These are phyloP conservation scores for Clistopyga incitator DNA, from an alignment of 2,888 invertebrate species.

Conservation along the genomic window DNA sequence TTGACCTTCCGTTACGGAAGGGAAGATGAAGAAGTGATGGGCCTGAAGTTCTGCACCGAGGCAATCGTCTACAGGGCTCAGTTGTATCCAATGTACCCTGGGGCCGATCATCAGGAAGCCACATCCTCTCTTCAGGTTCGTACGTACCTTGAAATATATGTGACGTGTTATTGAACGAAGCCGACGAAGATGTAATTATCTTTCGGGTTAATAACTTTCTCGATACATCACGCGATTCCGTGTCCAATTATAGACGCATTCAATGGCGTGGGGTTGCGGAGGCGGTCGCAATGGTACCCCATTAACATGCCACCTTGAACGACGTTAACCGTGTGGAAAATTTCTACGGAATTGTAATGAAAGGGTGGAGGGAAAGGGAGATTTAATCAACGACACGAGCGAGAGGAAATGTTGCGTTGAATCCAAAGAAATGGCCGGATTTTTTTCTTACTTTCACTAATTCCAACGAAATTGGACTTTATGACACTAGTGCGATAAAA, in stretches of 20 bases:
- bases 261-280: neutral
- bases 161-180: conserved; percentile 26
- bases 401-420: too few relatives aligned
- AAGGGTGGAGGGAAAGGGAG: neutral
- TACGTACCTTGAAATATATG: conserved; percentile 22
- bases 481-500: too few relatives aligned
- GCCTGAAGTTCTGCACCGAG: conserved; percentile 98
- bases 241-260: conserved; percentile 39
- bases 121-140: conserved; percentile 91
- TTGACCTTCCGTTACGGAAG: conserved; percentile 98
- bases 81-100: conserved; percentile 89
- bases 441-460: too few relatives aligned
- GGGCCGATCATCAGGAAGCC: conserved; percentile 85
- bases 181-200: conserved; percentile 43
- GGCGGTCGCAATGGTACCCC: neutral
- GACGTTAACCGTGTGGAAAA: neutral
- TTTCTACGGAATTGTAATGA: neutral
- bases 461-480: too few relatives aligned
- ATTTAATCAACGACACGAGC: too few relatives aligned
- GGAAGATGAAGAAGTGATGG: conserved; percentile 99
- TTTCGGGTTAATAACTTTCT: conserved; percentile 29
- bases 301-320: neutral
- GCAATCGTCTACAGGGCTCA: conserved; percentile 96
- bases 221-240: neutral
- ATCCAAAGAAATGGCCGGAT: too few relatives aligned